A percentile compares a stretch with the other conserved stretches of the same genome.
Conservation (phyloP, 2,113 vertebrate species). For the Corythoichthys intestinalis region DNA sequence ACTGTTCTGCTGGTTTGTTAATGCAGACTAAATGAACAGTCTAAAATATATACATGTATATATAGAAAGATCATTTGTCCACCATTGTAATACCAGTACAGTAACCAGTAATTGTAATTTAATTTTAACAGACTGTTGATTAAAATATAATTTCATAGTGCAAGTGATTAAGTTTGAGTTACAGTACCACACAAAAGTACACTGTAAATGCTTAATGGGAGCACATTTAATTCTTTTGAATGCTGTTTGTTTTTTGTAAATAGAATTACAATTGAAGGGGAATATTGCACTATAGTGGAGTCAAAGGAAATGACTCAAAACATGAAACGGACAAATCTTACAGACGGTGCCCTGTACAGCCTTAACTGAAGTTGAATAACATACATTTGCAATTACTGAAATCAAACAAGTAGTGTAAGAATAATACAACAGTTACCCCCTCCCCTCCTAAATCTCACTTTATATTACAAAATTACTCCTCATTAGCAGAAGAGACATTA, state of each 20-base stretch:
- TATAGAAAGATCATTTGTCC: neutral
- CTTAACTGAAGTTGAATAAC: neutral
- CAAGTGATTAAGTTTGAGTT: neutral
- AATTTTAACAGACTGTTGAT: neutral
- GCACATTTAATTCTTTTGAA: neutral
- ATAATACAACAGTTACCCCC: no score
- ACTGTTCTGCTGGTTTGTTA: neutral
- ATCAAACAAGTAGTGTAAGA: neutral
- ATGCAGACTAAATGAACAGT: neutral
- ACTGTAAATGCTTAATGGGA: neutral
- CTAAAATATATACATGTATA: neutral
- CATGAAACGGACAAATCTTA: slow-evolving; percentile 6
- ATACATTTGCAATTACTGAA: neutral
- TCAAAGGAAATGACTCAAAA: slow-evolving; percentile 14
- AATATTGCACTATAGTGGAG: neutral
- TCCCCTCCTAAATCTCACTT: neutral
- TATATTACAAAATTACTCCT: neutral
- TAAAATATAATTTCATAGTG: neutral
- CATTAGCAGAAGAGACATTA: neutral
- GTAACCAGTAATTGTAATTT: neutral
- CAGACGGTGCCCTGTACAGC: neutral
- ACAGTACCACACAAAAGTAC: neutral
- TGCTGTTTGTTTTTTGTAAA: slow-evolving; percentile 4
- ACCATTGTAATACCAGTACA: neutral
- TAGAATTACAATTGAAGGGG: neutral